A percentile compares a stretch with the other conserved stretches of the same genome.
Conservation (phyloP, 2,113 vertebrate genomes). For the Callipepla californica region DNA sequence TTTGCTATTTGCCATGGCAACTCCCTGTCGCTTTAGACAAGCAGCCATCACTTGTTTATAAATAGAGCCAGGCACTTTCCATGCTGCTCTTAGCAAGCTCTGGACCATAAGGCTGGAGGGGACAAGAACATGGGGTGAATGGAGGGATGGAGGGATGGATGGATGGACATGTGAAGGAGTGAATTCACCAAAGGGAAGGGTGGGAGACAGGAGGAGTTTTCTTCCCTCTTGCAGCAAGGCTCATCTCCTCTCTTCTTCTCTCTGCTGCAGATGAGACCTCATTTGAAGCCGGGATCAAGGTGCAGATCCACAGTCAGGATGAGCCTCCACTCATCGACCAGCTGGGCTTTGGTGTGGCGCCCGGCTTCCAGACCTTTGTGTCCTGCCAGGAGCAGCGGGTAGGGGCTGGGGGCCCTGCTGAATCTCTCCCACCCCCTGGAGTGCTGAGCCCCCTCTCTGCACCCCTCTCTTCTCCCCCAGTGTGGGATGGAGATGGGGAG, state of each 20-base stretch:
- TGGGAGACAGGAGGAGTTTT: neutral
- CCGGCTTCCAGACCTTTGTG: constrained; percentile 98
- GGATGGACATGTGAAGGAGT: accelerated
- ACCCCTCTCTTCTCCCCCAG: neutral
- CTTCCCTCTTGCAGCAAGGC: neutral
- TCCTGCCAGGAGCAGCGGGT: constrained; percentile 99
- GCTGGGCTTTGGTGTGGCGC: constrained; percentile 96
- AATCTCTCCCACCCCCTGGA: neutral
- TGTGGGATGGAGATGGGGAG: neutral
- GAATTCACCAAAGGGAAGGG: neutral
- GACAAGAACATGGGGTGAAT: neutral
- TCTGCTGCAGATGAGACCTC: constrained; percentile 91
- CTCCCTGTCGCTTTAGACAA: constrained; percentile 69
- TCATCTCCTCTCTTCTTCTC: neutral
- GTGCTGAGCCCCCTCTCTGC: neutral
- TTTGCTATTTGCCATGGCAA: constrained; percentile 80
- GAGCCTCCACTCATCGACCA: constrained; percentile 98
- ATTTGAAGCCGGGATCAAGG: constrained; percentile 98
- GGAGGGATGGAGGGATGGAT: neutral
- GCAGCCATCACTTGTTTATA: constrained; percentile 73
- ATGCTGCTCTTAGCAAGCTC: constrained; percentile 10
- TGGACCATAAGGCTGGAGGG: neutral
- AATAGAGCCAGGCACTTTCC: constrained; percentile 74
- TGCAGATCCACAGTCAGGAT: constrained; percentile 98
- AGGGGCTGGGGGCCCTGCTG: constrained; percentile 35